Percentiles rank a stretch among this genome's conserved stretches.
Evolutionary conservation across 2,797 vertebrate genomes (phyloP).

Genomic region (Emydoidea blandingii): DNA sequence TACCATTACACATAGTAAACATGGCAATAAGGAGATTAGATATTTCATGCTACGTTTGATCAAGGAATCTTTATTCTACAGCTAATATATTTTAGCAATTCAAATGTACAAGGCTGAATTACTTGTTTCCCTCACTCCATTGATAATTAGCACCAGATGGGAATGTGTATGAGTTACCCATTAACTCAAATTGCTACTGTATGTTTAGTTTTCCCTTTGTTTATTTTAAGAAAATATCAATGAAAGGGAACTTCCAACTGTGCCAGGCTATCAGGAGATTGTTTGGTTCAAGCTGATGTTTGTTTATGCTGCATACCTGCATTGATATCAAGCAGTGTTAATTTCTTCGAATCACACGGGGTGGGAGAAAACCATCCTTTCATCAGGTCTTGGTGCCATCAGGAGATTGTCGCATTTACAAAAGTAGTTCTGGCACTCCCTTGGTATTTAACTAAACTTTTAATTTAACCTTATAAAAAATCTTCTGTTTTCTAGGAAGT

Average conservation of each 20-base stretch:
- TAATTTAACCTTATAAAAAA: not conserved
- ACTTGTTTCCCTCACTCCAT: conserved; percentile 8
- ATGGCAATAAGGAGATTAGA: not conserved
- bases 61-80: not conserved
- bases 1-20: not conserved
- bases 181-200: not conserved
- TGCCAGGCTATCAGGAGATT: not conserved
- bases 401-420: not conserved
- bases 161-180: not conserved
- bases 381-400: not conserved
- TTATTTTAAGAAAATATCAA: conserved; percentile 39
- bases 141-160: conserved; percentile 43
- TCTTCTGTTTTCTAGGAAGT: not conserved
- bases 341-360: not conserved
- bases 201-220: not conserved
- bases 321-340: not conserved
- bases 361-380: not conserved
- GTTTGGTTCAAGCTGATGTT: conserved; percentile 4
- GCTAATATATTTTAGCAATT: not conserved
- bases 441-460: not conserved
- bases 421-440: not conserved
- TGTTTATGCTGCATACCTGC: not conserved
- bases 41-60: not conserved
- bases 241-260: conserved; percentile 11
- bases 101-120: not conserved